These are phyloP conservation scores for Corvus hawaiiensis DNA, from an alignment of 2,113 vertebrate genomes.

Conservation along the genomic window DNA sequence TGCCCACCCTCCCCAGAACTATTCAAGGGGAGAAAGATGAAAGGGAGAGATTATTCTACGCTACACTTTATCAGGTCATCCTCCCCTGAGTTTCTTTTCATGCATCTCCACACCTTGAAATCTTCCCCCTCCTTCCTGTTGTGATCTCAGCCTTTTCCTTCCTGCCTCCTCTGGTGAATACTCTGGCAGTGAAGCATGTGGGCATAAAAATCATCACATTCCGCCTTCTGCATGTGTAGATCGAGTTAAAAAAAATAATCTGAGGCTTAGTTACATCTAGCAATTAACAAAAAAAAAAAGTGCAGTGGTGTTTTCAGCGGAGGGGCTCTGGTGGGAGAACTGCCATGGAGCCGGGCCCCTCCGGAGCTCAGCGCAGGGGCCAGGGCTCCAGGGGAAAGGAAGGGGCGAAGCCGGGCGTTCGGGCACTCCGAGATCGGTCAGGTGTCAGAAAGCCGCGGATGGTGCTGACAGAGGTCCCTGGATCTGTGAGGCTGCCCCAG, in stretches of 20 bases:
- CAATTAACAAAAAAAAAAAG: neutral
- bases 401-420: accelerated
- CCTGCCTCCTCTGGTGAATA: neutral
- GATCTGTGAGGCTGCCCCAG: neutral
- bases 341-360: accelerated
- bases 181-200: neutral
- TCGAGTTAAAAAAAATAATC: neutral
- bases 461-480: neutral
- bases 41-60: neutral
- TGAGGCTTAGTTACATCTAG: neutral
- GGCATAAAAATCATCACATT: neutral
- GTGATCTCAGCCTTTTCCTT: constrained; percentile 54
- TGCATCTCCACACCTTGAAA: neutral
- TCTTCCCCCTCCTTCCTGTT: constrained; percentile 44
- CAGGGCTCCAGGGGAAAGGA: neutral
- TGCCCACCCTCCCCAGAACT: neutral
- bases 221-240: neutral
- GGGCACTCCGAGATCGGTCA: accelerated
- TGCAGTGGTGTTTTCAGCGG: neutral
- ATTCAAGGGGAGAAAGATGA: neutral
- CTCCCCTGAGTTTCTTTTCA: neutral
- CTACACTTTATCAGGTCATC: neutral
- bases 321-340: neutral
- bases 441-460: accelerated
- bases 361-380: neutral